A percentile compares a stretch with the other conserved stretches of the same genome.
Conservation (phyloP, 2,888 invertebrate genomes). For the Matsumyia berberina region DNA sequence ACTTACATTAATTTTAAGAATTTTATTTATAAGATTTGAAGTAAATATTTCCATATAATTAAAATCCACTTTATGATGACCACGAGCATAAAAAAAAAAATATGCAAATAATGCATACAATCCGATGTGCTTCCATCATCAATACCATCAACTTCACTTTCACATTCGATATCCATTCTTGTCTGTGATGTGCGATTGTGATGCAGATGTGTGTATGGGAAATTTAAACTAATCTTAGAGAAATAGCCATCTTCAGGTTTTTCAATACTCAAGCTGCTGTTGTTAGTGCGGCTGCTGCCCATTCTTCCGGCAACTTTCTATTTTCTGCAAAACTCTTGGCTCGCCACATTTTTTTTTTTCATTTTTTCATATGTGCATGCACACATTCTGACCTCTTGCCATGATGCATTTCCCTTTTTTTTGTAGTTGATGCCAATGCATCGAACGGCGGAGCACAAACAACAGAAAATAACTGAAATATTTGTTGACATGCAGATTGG, state of each 20-base stretch:
- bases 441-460: slow-evolving; percentile 17
- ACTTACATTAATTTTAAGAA: neutral
- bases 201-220: slow-evolving; percentile 46
- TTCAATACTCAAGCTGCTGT: slow-evolving; percentile 19
- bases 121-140: slow-evolving; percentile 29
- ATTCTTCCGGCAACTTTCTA: slow-evolving; percentile 69
- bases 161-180: slow-evolving; percentile 53
- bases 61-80: slow-evolving; percentile 1
- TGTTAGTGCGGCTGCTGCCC: slow-evolving; percentile 26
- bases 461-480: slow-evolving; percentile 8
- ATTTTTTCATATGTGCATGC: slow-evolving; percentile 10
- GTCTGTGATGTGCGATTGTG: slow-evolving; percentile 22
- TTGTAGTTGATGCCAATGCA: slow-evolving; percentile 25
- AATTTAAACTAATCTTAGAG: slow-evolving; percentile 42
- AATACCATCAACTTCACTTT: slow-evolving; percentile 52
- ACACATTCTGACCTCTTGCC: slow-evolving; percentile 50
- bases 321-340: slow-evolving; percentile 55
- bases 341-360: slow-evolving; percentile 31
- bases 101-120: slow-evolving; percentile 26
- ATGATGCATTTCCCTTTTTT: slow-evolving; percentile 46
- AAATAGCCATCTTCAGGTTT: slow-evolving; percentile 48
- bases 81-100: slow-evolving; percentile 1
- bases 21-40: neutral
- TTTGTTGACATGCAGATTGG: neutral
- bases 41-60: neutral